Conservation (phyloP, 2,888 invertebrate species). For the Caenorhabditis macrosperma region DNA sequence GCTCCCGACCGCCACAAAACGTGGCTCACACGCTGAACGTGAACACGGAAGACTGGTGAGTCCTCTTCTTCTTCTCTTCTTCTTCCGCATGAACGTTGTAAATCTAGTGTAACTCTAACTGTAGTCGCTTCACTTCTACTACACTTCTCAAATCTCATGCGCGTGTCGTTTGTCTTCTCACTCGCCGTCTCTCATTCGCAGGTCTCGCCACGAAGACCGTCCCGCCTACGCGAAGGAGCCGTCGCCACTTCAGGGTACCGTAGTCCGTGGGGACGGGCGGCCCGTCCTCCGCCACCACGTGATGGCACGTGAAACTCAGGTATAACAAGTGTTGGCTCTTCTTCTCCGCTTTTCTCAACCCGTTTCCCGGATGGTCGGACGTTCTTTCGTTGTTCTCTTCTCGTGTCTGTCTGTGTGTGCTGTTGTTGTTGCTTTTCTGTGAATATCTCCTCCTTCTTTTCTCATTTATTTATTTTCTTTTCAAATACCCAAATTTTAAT, state of each 20-base stretch:
- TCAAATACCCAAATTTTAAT: not conserved
- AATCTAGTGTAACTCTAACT: not conserved
- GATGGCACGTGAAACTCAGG: conserved; percentile 55
- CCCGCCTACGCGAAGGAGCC: conserved; percentile 50
- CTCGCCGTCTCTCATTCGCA: conserved; percentile 3
- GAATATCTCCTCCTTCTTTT: too few species aligned
- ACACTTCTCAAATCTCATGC: conserved; percentile 19
- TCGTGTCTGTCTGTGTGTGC: conserved; percentile 6
- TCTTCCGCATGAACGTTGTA: not conserved
- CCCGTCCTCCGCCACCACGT: not conserved
- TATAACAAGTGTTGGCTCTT: conserved; percentile 25
- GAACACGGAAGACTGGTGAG: conserved; percentile 60
- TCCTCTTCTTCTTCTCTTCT: not conserved
- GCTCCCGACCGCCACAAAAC: conserved; percentile 8
- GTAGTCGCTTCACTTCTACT: not conserved
- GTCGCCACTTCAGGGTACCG: conserved; percentile 57
- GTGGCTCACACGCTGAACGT: conserved; percentile 44
- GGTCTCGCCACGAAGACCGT: conserved; percentile 43
- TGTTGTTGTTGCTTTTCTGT: not conserved
- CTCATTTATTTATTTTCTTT: not conserved
- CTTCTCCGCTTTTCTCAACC: conserved; percentile 4
- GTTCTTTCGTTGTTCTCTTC: not conserved
- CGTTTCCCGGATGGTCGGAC: too few species aligned
- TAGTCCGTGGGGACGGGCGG: conserved; percentile 51
- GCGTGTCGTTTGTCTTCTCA: conserved; percentile 4